Percentiles rank a stretch among this genome's conserved stretches.
phyloP scores from a whole-genome alignment of 1,140 invertebrate genomes.

The Tyrophagus putrescentiae region DNA sequence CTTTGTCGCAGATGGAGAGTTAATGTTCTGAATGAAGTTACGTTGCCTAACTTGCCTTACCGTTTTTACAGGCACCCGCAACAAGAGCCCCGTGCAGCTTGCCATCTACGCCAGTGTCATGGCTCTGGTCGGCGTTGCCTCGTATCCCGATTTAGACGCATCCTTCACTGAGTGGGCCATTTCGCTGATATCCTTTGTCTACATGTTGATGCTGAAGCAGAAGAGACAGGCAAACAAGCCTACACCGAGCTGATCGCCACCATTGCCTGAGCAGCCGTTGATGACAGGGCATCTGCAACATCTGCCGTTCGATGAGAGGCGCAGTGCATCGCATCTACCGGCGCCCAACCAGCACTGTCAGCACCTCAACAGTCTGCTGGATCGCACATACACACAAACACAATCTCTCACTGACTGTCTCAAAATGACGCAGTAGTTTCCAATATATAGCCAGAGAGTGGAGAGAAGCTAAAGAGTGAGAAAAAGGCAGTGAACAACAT shows the following conservation, averaged over 20 bases:
- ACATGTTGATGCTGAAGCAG: constrained; percentile 7
- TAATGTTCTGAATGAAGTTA: no score
- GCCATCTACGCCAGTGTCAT: background rate
- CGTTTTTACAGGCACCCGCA: background rate
- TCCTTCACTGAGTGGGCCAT: constrained; percentile 4
- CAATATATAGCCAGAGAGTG: no score
- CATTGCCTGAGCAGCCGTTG: background rate
- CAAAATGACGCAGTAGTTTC: no score
- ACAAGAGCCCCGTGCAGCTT: background rate
- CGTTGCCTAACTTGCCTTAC: no score
- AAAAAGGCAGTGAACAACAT: no score
- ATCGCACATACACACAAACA: constrained; percentile 3
- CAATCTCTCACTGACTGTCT: no score
- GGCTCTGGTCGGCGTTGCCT: background rate
- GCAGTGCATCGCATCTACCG: background rate
- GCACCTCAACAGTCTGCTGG: no score
- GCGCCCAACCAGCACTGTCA: background rate
- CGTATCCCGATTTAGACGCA: constrained; percentile 11
- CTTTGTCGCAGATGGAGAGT: background rate
- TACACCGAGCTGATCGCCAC: background rate
- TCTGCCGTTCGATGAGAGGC: no score
- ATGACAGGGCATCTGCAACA: no score
- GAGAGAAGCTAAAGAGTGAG: no score
- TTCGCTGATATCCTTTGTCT: background rate
- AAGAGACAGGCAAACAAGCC: background rate